Conservation (phyloP, 2,797 vertebrate species). For the Sebastes wilsoni region DNA sequence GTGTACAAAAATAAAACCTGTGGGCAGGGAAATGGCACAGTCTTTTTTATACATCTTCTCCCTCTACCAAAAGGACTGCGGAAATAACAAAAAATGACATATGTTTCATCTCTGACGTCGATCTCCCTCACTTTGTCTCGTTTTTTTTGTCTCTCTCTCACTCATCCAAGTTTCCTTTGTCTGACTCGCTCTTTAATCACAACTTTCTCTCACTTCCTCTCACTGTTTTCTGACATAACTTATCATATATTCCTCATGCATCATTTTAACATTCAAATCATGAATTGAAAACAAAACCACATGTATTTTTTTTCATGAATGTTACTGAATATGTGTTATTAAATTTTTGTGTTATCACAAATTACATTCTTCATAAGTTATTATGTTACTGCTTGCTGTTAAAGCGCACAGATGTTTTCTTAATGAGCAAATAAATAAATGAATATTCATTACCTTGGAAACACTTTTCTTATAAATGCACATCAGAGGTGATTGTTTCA, state of each 20-base stretch:
- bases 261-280: background rate
- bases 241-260: background rate
- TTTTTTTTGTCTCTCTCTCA: slow-evolving; percentile 16
- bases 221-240: slow-evolving; percentile 10
- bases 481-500: background rate
- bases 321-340: background rate
- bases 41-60: slow-evolving; percentile 77
- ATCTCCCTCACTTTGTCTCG: slow-evolving; percentile 58
- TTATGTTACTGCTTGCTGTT: background rate
- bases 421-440: slow-evolving; percentile 1
- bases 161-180: slow-evolving; percentile 52
- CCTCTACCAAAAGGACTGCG: slow-evolving; percentile 66
- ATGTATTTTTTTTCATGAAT: background rate
- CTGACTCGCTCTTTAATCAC: slow-evolving; percentile 34
- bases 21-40: slow-evolving; percentile 88
- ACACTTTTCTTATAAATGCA: background rate
- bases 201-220: slow-evolving; percentile 49
- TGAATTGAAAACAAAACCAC: background rate
- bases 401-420: background rate
- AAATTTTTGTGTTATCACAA: slow-evolving; percentile 8
- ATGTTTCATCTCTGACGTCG: slow-evolving; percentile 78
- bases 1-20: slow-evolving; percentile 86
- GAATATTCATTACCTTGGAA: background rate
- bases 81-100: slow-evolving; percentile 71
- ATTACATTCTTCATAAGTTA: background rate